Conservation (phyloP, 2,888 invertebrate species). For the Protodeltote pygarga region DNA sequence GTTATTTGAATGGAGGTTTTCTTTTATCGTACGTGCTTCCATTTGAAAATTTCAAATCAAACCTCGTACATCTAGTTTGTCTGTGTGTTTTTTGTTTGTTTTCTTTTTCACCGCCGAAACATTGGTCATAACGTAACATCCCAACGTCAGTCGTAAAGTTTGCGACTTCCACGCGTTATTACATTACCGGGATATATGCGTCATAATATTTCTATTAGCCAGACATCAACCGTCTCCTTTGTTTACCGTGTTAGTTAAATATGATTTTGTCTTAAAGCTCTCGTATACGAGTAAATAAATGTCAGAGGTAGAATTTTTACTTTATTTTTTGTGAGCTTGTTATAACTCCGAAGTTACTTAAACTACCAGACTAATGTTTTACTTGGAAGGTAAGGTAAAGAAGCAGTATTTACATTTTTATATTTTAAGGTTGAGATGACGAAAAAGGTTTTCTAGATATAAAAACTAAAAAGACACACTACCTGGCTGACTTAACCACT, state of each 20-base stretch:
- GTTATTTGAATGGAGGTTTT: slow-evolving; percentile 56
- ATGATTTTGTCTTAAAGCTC: slow-evolving; percentile 31
- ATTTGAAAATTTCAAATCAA: slow-evolving; percentile 45
- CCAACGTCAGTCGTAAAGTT: slow-evolving; percentile 49
- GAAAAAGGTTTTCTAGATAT: no score
- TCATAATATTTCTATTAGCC: slow-evolving; percentile 54
- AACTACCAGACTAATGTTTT: no score
- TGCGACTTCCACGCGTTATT: slow-evolving; percentile 49
- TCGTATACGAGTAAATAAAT: slow-evolving; percentile 6
- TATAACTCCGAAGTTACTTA: neutral
- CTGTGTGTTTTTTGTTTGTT: slow-evolving; percentile 39
- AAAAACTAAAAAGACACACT: no score
- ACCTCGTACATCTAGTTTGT: slow-evolving; percentile 27
- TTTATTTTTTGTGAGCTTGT: neutral
- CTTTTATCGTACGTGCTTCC: slow-evolving; percentile 44
- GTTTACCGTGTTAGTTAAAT: slow-evolving; percentile 41
- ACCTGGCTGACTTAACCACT: no score
- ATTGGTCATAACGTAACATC: slow-evolving; percentile 45
- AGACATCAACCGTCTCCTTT: slow-evolving; percentile 42
- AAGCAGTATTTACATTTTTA: no score
- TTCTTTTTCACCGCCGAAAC: slow-evolving; percentile 31
- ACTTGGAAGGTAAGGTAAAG: no score
- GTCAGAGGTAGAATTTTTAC: neutral
- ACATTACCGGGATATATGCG: slow-evolving; percentile 43
- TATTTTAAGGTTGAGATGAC: no score